phyloP scores from a whole-genome alignment of 2,797 vertebrate genomes.

The Enteromius argenteus region DNA sequence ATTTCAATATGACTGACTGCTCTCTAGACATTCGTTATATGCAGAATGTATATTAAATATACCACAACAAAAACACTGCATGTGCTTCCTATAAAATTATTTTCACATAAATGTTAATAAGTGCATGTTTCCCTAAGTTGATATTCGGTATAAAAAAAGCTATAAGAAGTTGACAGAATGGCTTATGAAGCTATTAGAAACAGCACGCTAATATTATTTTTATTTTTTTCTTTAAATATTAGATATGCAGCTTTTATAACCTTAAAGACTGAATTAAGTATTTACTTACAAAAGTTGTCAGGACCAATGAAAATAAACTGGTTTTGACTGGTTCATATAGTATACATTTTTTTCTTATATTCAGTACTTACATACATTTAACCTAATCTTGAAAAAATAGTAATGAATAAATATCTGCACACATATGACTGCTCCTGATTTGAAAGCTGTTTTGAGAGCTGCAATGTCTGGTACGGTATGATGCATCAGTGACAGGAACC shows the following conservation, averaged over 20 bases:
- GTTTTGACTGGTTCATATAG: not conserved
- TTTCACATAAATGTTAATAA: not conserved
- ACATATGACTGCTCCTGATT: not conserved
- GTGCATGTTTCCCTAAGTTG: not conserved
- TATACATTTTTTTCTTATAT: not conserved
- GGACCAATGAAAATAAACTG: not conserved
- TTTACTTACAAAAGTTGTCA: not conserved
- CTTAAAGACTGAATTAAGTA: not conserved
- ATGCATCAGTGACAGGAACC: constrained; percentile 17
- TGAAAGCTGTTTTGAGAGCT: constrained; percentile 11
- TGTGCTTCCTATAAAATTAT: not conserved
- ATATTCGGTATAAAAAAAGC: not conserved
- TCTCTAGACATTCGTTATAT: constrained; percentile 48
- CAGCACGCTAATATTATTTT: not conserved
- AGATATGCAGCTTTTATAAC: not conserved
- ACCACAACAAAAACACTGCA: constrained; percentile 33
- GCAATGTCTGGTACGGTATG: not conserved
- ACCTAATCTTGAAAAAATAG: not conserved
- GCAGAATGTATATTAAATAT: constrained; percentile 34
- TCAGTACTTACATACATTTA: not conserved
- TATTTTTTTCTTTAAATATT: not conserved
- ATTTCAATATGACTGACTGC: constrained; percentile 50
- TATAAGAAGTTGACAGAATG: not conserved
- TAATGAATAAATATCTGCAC: not conserved
- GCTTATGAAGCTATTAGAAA: not conserved